A percentile compares a stretch with the other conserved stretches of the same genome.
Evolutionary conservation across 2,797 vertebrate species (phyloP).

Genomic region (Hafferia zeledoni): DNA sequence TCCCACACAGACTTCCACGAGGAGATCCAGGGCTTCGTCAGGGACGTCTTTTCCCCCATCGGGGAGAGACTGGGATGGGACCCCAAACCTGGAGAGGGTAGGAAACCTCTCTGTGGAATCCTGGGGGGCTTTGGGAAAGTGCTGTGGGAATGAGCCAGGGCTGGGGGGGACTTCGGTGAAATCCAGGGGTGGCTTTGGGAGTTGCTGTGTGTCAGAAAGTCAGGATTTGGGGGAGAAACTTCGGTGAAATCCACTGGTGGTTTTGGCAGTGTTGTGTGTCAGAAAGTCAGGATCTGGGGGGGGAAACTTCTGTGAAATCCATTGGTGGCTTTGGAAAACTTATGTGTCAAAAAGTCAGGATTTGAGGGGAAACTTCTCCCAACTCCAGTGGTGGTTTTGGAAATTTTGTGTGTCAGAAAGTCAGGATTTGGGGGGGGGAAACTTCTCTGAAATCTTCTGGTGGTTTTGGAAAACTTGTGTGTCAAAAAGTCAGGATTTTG

Average conservation of each 20-base stretch:
- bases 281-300: too few relatives aligned
- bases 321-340: too few relatives aligned
- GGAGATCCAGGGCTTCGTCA: conserved; percentile 94
- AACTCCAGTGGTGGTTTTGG: too few relatives aligned
- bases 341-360: not conserved
- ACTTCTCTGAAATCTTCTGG: not conserved
- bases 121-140: not conserved
- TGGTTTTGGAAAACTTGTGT: not conserved
- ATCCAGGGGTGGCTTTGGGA: not conserved
- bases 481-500: not conserved
- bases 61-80: conserved; percentile 96
- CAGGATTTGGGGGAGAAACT: not conserved
- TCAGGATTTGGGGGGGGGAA: not conserved
- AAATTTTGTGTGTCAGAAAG: not conserved
- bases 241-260: not conserved
- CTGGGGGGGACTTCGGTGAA: too few relatives aligned
- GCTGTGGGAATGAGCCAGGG: not conserved
- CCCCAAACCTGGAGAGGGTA: conserved; percentile 93
- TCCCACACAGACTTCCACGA: conserved; percentile 97
- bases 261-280: not conserved
- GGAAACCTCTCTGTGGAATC: not conserved
- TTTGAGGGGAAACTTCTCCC: not conserved
- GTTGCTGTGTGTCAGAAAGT: not conserved
- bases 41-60: conserved; percentile 93
- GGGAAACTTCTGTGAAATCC: not conserved